Base-by-base conservation (phyloP, 2,888 invertebrate genomes). In the Dryadula phaetusa region DNA sequence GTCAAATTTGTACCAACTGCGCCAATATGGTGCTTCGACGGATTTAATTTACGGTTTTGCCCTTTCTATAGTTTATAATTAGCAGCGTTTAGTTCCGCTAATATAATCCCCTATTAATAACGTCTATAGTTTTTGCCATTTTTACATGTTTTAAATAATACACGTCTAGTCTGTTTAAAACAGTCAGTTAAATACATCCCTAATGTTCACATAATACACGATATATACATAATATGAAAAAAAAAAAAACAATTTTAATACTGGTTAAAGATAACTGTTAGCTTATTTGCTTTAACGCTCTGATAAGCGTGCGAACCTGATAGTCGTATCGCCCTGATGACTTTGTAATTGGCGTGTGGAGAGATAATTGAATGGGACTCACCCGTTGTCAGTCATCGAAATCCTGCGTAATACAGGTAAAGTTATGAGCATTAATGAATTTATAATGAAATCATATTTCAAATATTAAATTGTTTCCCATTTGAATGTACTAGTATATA, bases 291-390 rank as follows among this genome's bases (percentile, higher is more conserved):
- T 60, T 32, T 62, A 3, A 66, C 71, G 71, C 63, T 34, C 64
- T 70, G 77, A 74, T 74, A 72, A 70, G 64, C 65, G 52, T 40
- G 65, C 56, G 65, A 74, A 72, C 72, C 74, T 54, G 49, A 0
- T 20, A 12, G 34, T 37, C 37, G 56, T 67, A 70, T 63, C 70
- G 64, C 64, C 61, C 58, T 71, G 74, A 74, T 73, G 73, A 74
- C 62, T 40, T 63, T 52, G 47, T 71, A 72, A 69, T 68, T 69
- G 64, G 28, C 58, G 64, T 44, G 56, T 53, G 68, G 66, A 25
- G 56, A 40, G 40, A 37, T 56, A 25, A 56, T 40, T 56, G 56
- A 40, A 40, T 40, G 70, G 68, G 53, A 53, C 52, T 69, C 46
- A 64, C 42, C 66, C 63, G 46, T 62, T 67, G n/a, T 40, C 40